Percentiles rank a stretch among this genome's conserved stretches.
Conservation (phyloP, 1,140 invertebrate genomes). For the Zelostemma sp. region DNA sequence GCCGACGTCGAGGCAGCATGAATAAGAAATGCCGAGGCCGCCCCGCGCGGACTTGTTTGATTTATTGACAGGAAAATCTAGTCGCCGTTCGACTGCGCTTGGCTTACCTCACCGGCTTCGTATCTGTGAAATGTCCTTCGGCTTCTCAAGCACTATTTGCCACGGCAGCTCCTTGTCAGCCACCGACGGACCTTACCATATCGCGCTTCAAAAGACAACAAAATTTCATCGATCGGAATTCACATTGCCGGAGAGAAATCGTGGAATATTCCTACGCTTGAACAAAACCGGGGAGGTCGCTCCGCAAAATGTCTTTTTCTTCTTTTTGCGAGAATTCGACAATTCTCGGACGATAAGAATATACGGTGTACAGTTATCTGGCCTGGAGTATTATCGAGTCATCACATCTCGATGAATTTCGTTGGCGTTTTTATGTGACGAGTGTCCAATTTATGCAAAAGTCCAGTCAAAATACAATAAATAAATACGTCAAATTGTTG, state of each 20-base stretch:
- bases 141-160: constrained; percentile 22
- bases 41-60: constrained; percentile 57
- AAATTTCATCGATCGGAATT: constrained; percentile 15
- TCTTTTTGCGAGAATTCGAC: background rate
- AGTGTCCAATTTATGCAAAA: background rate
- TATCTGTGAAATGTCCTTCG: constrained; percentile 51
- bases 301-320: constrained; percentile 1
- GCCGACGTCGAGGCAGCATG: constrained; percentile 22
- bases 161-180: constrained; percentile 28
- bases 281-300: constrained; percentile 18
- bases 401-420: constrained; percentile 12
- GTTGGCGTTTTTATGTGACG: constrained; percentile 5
- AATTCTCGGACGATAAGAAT: background rate
- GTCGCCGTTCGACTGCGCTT: constrained; percentile 54
- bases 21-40: constrained; percentile 53
- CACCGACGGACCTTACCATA: constrained; percentile 15
- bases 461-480: background rate
- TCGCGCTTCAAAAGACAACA: background rate
- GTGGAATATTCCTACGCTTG: constrained; percentile 26
- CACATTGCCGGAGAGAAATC: constrained; percentile 2
- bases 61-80: constrained; percentile 72
- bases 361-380: constrained; percentile 5
- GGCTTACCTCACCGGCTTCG: constrained; percentile 56
- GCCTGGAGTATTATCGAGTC: background rate
- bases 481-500: background rate